phyloP scores from a whole-genome alignment of 2,113 vertebrate species.

The Delphinapterus leucas region DNA sequence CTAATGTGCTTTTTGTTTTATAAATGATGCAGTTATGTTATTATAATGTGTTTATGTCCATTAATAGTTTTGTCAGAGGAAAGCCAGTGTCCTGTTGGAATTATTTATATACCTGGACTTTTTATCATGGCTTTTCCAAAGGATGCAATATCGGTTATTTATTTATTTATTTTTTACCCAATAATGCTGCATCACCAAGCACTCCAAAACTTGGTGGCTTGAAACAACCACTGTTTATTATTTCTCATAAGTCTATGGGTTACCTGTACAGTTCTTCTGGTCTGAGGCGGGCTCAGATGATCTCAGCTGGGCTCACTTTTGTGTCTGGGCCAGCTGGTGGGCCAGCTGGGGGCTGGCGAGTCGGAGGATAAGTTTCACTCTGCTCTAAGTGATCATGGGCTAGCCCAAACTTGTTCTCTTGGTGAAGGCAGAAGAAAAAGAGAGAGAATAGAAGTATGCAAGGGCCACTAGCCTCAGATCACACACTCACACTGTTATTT shows the following conservation, averaged over 20 bases:
- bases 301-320: not conserved
- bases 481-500: not conserved
- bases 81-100: slow-evolving; percentile 44
- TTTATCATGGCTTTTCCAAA: slow-evolving; percentile 25
- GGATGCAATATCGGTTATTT: not conserved
- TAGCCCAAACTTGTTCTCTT: not conserved
- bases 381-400: not conserved
- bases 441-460: not conserved
- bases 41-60: slow-evolving; percentile 48
- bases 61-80: slow-evolving; percentile 57
- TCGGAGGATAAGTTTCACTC: not conserved
- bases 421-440: not conserved
- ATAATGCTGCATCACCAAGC: not conserved
- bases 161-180: not conserved
- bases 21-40: slow-evolving; percentile 55
- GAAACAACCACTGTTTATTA: not conserved
- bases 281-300: not conserved
- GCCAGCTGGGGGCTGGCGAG: not conserved
- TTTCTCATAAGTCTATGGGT: not conserved
- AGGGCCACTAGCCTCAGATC: not conserved
- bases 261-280: not conserved
- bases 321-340: not conserved
- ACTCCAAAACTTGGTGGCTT: not conserved
- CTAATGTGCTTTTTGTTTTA: slow-evolving; percentile 56
- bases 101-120: slow-evolving; percentile 28